A percentile compares a stretch with the other conserved stretches of the same genome.
These are phyloP conservation scores for Geotrypetes seraphini DNA, from an alignment of 2,797 vertebrate species.

Conservation along the genomic window DNA sequence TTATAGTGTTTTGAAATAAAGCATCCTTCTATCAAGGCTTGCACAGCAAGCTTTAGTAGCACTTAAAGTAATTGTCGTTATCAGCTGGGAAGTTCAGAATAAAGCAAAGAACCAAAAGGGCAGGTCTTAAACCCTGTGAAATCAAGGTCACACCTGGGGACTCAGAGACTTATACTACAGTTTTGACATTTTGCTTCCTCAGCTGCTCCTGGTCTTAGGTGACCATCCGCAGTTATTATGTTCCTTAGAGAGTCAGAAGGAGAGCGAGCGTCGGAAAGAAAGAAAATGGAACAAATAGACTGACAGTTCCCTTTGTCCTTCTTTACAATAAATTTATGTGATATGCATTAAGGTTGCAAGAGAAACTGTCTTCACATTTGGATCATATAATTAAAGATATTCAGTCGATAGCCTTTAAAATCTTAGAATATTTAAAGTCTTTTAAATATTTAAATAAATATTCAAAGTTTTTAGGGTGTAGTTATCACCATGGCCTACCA, in stretches of 20 bases:
- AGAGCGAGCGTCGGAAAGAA: not conserved
- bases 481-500: too few species aligned
- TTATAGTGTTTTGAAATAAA: slow-evolving; percentile 10
- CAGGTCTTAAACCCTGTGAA: slow-evolving; percentile 3
- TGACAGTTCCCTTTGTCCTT: not conserved
- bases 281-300: not conserved
- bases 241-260: too few species aligned
- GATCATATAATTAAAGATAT: not conserved
- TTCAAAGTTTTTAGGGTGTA: too few species aligned
- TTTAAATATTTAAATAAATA: too few species aligned
- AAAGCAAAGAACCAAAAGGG: slow-evolving; percentile 2
- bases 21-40: slow-evolving; percentile 4
- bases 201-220: not conserved
- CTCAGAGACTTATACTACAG: not conserved
- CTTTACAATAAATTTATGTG: too few species aligned
- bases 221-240: not conserved
- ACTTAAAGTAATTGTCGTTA: slow-evolving; percentile 11
- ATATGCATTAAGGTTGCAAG: too few species aligned
- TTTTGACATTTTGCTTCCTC: too few species aligned
- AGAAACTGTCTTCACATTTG: too few species aligned
- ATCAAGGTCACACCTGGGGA: not conserved
- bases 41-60: too few species aligned
- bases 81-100: not conserved
- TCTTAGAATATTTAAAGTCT: not conserved
- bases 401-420: not conserved